These are phyloP conservation scores for Scaptomyza parva DNA, from an alignment of 2,888 invertebrate species.

Conservation along the genomic window DNA sequence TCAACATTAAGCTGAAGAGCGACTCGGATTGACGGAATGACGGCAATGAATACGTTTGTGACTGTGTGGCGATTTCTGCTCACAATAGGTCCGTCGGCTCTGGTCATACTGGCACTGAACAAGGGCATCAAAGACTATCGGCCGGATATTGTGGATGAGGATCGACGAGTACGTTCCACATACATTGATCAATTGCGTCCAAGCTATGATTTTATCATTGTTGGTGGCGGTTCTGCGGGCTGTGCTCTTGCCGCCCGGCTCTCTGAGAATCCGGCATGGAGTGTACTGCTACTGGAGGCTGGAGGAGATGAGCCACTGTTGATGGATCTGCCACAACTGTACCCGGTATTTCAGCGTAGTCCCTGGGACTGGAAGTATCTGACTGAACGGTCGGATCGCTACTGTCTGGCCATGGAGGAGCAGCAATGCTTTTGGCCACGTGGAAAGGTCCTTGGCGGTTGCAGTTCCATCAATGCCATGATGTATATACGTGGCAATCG, in stretches of 20 bases:
- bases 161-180: conserved; percentile 87
- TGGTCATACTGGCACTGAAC: conserved; percentile 88
- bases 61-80: conserved; percentile 88
- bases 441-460: conserved; percentile 92
- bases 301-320: conserved; percentile 90
- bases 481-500: conserved; percentile 93
- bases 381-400: conserved; percentile 89
- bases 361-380: conserved; percentile 93
- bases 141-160: conserved; percentile 89
- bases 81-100: conserved; percentile 88
- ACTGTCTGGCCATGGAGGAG: conserved; percentile 89
- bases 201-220: conserved; percentile 91
- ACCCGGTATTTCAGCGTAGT: conserved; percentile 90
- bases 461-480: conserved; percentile 95
- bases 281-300: conserved; percentile 91
- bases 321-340: conserved; percentile 90
- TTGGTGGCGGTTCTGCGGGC: conserved; percentile 94
- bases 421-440: conserved; percentile 90
- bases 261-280: conserved; percentile 90
- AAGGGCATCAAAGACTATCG: conserved; percentile 88
- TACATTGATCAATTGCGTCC: conserved; percentile 86
- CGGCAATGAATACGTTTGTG: conserved; percentile 79
- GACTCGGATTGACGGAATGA: conserved; percentile 39
- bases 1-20: conserved; percentile 1
- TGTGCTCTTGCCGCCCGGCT: conserved; percentile 91